Base-by-base conservation (phyloP, 2,888 invertebrate species). In the Stenchaetothrips biformis region DNA sequence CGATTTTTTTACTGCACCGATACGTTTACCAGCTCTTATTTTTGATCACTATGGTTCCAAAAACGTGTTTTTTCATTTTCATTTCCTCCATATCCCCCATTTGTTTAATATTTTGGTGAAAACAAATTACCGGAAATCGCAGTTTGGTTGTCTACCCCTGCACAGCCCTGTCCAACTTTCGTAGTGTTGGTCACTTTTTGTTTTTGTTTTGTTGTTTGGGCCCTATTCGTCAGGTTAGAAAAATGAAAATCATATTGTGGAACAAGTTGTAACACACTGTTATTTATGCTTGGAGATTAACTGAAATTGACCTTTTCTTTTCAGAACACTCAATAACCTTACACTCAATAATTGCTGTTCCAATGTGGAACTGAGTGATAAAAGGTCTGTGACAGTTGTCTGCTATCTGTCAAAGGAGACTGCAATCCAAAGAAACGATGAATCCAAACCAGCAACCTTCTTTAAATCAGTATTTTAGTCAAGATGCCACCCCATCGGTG, bases 401-500 rank as follows among this genome's bases (percentile, higher is more conserved):
- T 74, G 67, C 67, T 74, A 74, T 74, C 67, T 74, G 67, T 74
- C 67, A 74, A 9, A n/a, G 4, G 25, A 21, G 67, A 21, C 21
- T 21, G 21, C 3, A n/a, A 11, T n/a, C 7, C 25, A 7, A 74
- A 11, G 25, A 74, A 21, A 37, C 25, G 0, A 74, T 74, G 67
- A 21, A 11, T 25, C 25, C 67, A 7, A 74, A 74, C 11, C 67
- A 74, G 67, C 67, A 21, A 74, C 67, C 67, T 8, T 74, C 67
- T 0, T 25, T 78, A 16, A 81, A 81, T 59, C 80, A 81, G 48
- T 81, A 81, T 77, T 81, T 81, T 78, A 62, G 77, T n/a, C 77
- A 81, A 25, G 25, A 74, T 25, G 11, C 67, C 4, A 25, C n/a
- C n/a, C 53, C 79, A 47, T 49, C 78, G 37, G 80, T 81, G 25